Base-by-base conservation (phyloP, 2,797 vertebrate species). In the Eptatretus atami region DNA sequence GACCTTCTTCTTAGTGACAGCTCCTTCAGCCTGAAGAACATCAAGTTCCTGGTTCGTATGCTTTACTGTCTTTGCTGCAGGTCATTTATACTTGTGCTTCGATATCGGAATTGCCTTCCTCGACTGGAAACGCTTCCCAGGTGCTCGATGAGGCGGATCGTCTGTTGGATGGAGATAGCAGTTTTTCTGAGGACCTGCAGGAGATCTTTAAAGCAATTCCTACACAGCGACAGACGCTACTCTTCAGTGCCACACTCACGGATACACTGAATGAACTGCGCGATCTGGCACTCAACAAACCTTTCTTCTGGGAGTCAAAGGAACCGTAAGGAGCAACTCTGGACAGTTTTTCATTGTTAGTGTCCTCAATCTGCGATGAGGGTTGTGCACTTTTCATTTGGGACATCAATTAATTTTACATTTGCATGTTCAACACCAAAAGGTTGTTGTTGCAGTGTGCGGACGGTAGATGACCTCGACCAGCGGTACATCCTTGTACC, bases 141-240 rank as follows among this genome's bases (percentile, higher is more conserved):
- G 82, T 98, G 31, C 52, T 98, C 73, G 92, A 98, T 0, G 92
- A 98, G 69, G 90, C 90, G 0, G 90, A 98, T 71, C 74, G 87
- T 3, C 70, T 98, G 64, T 53, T 96, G 69, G 92, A 98, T 67
- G 86, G 86, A 64, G 86, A 79, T 6, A 81, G 84, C 0, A 88
- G 94, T 67, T 98, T 98, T 75, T 84, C 78, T 0, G 72, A 77
- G 0, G 92, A 96, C 75, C 76, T 98, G 73, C 84, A 98, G 68
- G 74, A 79, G 65, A 86, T 98, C 63, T 70, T 96, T 69, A 73
- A 68, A 0, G 71, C 72, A 0, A 64, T 93, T 11, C 92, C 90
- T 0, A 70, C 75, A 0, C 75, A 71, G 57, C 74, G 88, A 0
- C 92, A 98, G 69, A 95, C 88, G 0, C 67, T 96, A 68, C 79